Evolutionary conservation across 2,113 vertebrate species (phyloP).

Genomic region (Etia nguti): DNA sequence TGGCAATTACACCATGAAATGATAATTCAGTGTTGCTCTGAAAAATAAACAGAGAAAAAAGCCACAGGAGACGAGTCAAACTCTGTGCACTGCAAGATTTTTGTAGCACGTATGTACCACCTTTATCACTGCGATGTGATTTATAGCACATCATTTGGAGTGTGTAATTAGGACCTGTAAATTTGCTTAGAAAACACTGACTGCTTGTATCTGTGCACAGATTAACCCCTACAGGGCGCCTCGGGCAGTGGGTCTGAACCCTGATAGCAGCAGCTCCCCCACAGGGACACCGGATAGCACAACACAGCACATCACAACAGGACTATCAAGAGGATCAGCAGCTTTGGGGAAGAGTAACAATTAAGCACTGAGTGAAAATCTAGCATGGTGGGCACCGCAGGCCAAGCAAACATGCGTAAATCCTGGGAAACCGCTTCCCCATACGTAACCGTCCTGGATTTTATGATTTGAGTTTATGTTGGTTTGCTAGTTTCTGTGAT

Average conservation of each 20-base stretch:
- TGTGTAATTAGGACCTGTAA: conserved; percentile 50
- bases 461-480: conserved; percentile 23
- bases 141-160: conserved; percentile 43
- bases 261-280: not conserved
- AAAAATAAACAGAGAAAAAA: conserved; percentile 28
- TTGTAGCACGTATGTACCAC: not conserved
- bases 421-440: conserved; percentile 8
- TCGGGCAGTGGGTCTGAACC: not conserved
- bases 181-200: conserved; percentile 35
- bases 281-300: conserved; percentile 2
- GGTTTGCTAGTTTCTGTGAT: conserved; percentile 5
- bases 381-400: not conserved
- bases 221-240: conserved; percentile 3
- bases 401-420: not conserved
- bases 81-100: not conserved
- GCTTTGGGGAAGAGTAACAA: conserved; percentile 15
- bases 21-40: conserved; percentile 12
- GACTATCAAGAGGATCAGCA: not conserved
- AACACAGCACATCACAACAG: not conserved
- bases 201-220: conserved; percentile 14
- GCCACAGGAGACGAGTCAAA: conserved; percentile 21
- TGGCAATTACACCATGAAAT: conserved; percentile 23
- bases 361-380: not conserved
- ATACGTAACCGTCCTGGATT: not conserved
- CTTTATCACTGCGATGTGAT: conserved; percentile 39